A percentile compares a stretch with the other conserved stretches of the same genome.
Evolutionary conservation across 1,140 invertebrate genomes (phyloP).

Genomic region (Camponotus pennsylvanicus): DNA sequence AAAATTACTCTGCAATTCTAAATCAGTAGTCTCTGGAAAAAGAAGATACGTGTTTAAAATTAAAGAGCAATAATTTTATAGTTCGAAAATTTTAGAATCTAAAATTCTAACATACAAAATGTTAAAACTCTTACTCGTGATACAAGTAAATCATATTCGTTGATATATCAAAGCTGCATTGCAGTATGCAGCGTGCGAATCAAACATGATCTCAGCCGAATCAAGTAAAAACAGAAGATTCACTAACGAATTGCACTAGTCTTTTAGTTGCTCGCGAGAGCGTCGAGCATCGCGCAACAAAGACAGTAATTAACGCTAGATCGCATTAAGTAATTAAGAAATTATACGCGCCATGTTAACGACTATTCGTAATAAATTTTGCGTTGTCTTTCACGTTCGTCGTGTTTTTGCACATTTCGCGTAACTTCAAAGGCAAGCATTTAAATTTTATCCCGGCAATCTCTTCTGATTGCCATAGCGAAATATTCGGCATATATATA

Average conservation of each 20-base stretch:
- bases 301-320: conserved; percentile 35
- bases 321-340: conserved; percentile 37
- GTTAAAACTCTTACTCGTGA: background rate
- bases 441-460: conserved; percentile 1
- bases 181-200: background rate
- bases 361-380: background rate
- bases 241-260: conserved; percentile 23
- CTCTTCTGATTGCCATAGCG: background rate
- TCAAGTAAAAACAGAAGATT: conserved; percentile 32
- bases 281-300: conserved; percentile 31
- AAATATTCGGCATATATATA: background rate
- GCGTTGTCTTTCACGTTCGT: background rate
- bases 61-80: background rate
- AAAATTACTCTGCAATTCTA: background rate
- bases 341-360: background rate
- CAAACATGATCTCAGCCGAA: conserved; percentile 15
- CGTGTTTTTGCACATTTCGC: background rate
- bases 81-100: background rate
- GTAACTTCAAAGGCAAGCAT: conserved; percentile 26
- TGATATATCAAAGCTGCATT: background rate
- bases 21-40: background rate
- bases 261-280: conserved; percentile 2
- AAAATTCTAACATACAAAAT: background rate
- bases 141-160: background rate
- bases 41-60: background rate